Base-by-base conservation (phyloP, 2,888 invertebrate genomes). In the Dasysyrphus tricinctus region DNA sequence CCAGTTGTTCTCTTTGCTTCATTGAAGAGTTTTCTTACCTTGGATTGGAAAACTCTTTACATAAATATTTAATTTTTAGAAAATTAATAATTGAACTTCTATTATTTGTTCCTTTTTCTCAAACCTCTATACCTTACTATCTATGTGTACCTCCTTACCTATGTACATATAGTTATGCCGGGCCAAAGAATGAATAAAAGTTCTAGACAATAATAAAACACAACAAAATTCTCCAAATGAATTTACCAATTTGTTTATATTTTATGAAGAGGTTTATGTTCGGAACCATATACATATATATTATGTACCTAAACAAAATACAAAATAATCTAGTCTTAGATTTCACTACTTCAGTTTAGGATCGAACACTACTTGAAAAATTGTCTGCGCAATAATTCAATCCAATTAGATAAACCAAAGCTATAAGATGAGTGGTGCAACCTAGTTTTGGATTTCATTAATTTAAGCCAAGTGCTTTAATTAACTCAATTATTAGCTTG, bases 351-450 rank as follows among this genome's bases (percentile, higher is more conserved):
- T 5, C 2, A 34, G 1, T 2, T 57, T 3, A 34, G 34, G 16
- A 57, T 34, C 32, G 4, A 42, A 39, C 5, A 44, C 42, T 29
- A n/a, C 39, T 54, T 24, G 11, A 39, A 7, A 9, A 61, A 32
- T 42, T 44, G 54, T 44, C 73, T 67, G 39, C 49, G 67, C 57
- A 82, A 51, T 82, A 54, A 12, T 73, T 67, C 44, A 69, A 67
- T 77, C 77, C 37, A 77, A 70, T 32, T 65, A 81, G 78, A 78
- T 81, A 81, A 80, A 67, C 59, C 8, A 37, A 74, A 81, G 74
- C 54, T 34, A 44, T 9, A 57, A 37, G 75, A 57, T 76, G 56
- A 77, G 44, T 37, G 59, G 5, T 8, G 29, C 12, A 77, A 82
- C 79, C 74, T 79, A 74, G 61, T 56, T 85, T 61, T 57, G 14